These are phyloP conservation scores for Drymodes brunneopygia DNA, from an alignment of 2,113 vertebrate species.

Conservation along the genomic window DNA sequence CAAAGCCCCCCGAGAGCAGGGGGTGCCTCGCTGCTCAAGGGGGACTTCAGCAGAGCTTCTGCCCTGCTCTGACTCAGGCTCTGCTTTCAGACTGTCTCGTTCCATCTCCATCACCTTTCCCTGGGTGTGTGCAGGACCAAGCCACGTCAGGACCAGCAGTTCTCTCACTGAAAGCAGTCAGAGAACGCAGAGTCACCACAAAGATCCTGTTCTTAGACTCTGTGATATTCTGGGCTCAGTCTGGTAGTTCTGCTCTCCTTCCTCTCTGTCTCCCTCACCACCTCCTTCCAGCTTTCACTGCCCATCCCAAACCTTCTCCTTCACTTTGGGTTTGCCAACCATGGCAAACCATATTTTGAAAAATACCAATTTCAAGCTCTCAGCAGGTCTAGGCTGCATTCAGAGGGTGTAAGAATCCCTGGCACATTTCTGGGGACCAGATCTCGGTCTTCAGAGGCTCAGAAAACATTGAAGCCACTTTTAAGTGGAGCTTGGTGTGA, in stretches of 20 bases:
- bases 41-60: neutral
- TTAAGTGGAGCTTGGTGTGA: neutral
- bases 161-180: rapidly evolving
- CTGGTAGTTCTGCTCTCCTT: neutral
- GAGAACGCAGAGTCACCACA: neutral
- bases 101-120: neutral
- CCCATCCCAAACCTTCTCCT: neutral
- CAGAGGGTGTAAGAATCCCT: neutral
- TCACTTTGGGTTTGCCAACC: neutral
- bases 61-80: neutral
- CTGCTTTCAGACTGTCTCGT: neutral
- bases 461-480: neutral
- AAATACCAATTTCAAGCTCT: neutral
- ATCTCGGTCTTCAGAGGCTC: neutral
- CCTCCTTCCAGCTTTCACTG: rapidly evolving
- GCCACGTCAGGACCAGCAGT: rapidly evolving
- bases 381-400: neutral
- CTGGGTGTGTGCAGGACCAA: neutral
- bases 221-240: neutral
- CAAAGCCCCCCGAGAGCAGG: rapidly evolving
- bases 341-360: rapidly evolving
- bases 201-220: neutral
- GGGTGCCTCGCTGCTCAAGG: neutral
- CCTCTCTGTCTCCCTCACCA: neutral
- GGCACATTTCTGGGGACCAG: neutral